These are phyloP conservation scores for Schrankia costaestrigalis DNA, from an alignment of 2,888 invertebrate species.

Conservation along the genomic window DNA sequence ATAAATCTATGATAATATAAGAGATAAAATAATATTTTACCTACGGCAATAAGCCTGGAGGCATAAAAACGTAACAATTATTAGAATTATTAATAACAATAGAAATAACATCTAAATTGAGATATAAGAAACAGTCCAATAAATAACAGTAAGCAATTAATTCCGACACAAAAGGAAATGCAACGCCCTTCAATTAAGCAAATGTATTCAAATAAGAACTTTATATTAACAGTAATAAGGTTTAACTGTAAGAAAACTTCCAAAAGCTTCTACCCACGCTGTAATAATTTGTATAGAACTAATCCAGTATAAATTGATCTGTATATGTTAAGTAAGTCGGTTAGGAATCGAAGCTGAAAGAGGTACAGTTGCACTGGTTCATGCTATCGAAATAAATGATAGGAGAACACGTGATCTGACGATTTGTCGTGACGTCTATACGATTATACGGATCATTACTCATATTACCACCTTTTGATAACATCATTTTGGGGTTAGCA, in stretches of 20 bases:
- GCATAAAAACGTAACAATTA: constrained; percentile 21
- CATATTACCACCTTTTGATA: constrained; percentile 75
- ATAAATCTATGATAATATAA: too few species aligned
- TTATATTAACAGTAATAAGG: constrained; percentile 23
- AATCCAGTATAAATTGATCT: constrained; percentile 37
- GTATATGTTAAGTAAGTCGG: constrained; percentile 3
- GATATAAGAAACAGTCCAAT: constrained; percentile 41
- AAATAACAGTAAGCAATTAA: constrained; percentile 52
- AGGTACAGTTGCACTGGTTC: constrained; percentile 12
- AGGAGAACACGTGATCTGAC: constrained; percentile 66
- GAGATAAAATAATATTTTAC: not conserved
- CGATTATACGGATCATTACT: constrained; percentile 73
- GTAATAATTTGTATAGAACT: constrained; percentile 35
- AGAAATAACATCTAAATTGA: constrained; percentile 38
- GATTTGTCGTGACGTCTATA: constrained; percentile 71
- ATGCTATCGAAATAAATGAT: constrained; percentile 56
- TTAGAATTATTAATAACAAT: constrained; percentile 26
- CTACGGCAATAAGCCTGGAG: not conserved
- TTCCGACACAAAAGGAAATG: constrained; percentile 47
- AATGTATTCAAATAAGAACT: constrained; percentile 17
- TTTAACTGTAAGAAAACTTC: constrained; percentile 16
- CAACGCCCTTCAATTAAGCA: constrained; percentile 40
- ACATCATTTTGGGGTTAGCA: constrained; percentile 55
- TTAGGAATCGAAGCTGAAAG: constrained; percentile 4
- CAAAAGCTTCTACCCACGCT: constrained; percentile 29